A percentile compares a stretch with the other conserved stretches of the same genome.
phyloP scores from a whole-genome alignment of 2,797 vertebrate species.

The Propithecus deckenii region DNA sequence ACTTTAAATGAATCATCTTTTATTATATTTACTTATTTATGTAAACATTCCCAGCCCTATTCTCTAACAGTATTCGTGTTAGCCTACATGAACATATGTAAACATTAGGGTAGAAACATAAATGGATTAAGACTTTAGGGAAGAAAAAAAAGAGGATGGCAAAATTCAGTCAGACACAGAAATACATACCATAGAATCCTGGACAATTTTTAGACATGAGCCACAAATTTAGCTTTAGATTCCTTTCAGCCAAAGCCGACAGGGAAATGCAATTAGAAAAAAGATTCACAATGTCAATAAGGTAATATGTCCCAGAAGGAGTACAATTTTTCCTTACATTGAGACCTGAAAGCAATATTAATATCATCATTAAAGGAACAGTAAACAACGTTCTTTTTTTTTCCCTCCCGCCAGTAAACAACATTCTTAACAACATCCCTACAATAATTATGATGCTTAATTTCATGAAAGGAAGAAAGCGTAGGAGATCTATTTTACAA shows the following conservation, averaged over 20 bases:
- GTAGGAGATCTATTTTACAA: not conserved
- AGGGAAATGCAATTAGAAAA: not conserved
- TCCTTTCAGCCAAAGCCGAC: not conserved
- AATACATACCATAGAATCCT: not conserved
- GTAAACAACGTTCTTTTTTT: not conserved
- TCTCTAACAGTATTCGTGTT: not conserved
- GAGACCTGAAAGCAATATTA: not conserved
- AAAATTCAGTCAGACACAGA: not conserved
- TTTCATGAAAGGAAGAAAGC: not conserved
- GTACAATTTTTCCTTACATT: not conserved
- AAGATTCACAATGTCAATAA: not conserved
- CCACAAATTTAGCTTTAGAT: not conserved
- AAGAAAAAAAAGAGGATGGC: not conserved
- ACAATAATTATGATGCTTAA: not conserved
- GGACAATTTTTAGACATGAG: not conserved
- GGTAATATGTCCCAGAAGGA: not conserved
- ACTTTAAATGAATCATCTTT: slow-evolving; percentile 5
- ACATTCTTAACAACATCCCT: not conserved
- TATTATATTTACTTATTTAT: not conserved
- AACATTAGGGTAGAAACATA: not conserved
- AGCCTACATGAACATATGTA: not conserved
- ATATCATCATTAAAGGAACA: not conserved
- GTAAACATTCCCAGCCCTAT: not conserved
- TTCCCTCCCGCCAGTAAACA: not conserved
- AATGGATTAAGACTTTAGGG: not conserved